Conservation (phyloP, 1,140 invertebrate genomes). For the Drosophila trapezifrons region DNA sequence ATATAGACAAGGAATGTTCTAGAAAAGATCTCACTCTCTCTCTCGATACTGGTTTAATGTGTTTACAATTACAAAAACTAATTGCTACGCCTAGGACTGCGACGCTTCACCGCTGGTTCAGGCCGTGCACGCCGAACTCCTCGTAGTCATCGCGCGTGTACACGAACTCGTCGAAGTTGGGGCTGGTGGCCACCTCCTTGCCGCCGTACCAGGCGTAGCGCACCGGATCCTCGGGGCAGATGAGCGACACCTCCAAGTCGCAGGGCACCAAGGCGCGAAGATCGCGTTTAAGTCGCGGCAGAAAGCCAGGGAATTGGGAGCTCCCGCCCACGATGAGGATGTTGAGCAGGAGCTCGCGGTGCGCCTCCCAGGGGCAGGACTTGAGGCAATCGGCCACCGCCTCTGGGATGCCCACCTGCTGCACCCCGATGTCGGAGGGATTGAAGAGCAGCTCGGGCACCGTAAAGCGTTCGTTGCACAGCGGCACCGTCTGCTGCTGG, state of each 20-base stretch:
- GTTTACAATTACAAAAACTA: conserved; percentile 9
- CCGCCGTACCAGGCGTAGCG: conserved; percentile 96
- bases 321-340: conserved; percentile 97
- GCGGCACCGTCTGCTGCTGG: conserved; percentile 90
- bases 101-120: conserved; percentile 44
- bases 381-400: conserved; percentile 91
- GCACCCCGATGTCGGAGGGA: conserved; percentile 97
- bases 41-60: conserved; percentile 2
- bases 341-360: conserved; percentile 93
- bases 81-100: neutral
- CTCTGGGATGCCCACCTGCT: conserved; percentile 94
- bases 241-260: conserved; percentile 90
- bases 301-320: conserved; percentile 92
- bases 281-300: conserved; percentile 92
- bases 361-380: conserved; percentile 90
- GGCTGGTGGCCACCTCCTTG: conserved; percentile 89
- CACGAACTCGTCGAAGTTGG: conserved; percentile 89
- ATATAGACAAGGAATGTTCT: conserved; percentile 41
- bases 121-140: conserved; percentile 89
- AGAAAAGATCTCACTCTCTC: neutral
- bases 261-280: conserved; percentile 91
- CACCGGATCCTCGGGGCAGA: conserved; percentile 90
- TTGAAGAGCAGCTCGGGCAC: conserved; percentile 98
- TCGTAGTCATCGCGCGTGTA: conserved; percentile 95
- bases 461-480: conserved; percentile 96